These are phyloP conservation scores for Procambarus clarkii DNA, from an alignment of 1,140 invertebrate genomes.

Conservation along the genomic window DNA sequence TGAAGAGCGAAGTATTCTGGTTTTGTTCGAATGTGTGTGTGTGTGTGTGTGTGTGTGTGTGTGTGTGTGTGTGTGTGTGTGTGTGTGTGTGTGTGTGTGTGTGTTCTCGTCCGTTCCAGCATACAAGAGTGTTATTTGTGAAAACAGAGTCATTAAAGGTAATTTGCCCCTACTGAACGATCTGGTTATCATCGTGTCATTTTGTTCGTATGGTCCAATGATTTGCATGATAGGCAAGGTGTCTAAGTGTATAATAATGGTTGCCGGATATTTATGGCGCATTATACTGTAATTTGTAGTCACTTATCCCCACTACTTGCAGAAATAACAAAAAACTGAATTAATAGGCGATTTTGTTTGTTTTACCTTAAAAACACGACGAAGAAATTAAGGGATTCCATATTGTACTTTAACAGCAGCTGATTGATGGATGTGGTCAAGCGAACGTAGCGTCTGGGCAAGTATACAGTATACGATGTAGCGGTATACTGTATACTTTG, in stretches of 20 bases:
- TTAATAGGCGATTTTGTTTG: too few species aligned
- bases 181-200: conserved; percentile 15
- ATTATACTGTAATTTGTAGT: not conserved
- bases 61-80: conserved; percentile 15
- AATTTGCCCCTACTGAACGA: conserved; percentile 27
- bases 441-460: too few species aligned
- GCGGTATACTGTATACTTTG: too few species aligned
- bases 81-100: not conserved
- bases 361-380: too few species aligned
- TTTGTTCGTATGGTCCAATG: conserved; percentile 18
- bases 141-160: conserved; percentile 33
- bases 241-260: not conserved
- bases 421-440: too few species aligned
- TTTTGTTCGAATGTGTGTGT: conserved; percentile 20
- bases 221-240: conserved; percentile 18
- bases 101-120: not conserved
- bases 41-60: conserved; percentile 41
- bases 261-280: not conserved
- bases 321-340: not conserved
- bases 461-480: too few species aligned
- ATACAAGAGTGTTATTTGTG: not conserved
- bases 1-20: not conserved
- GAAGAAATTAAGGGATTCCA: not conserved
- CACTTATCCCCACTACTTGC: not conserved
- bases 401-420: too few species aligned